These are phyloP conservation scores for Diploptera punctata DNA, from an alignment of 2,888 invertebrate genomes.

Conservation along the genomic window DNA sequence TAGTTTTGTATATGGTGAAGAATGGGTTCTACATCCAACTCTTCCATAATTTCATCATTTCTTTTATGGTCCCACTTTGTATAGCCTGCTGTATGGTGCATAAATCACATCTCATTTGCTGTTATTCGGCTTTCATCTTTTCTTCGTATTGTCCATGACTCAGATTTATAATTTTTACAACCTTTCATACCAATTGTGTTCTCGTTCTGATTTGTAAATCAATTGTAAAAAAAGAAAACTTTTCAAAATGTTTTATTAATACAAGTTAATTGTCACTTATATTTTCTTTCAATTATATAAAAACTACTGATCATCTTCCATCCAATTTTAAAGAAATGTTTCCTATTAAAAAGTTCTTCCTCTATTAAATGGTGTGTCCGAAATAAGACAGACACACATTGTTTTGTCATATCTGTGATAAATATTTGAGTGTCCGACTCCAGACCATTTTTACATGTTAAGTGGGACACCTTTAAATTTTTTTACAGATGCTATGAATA, in stretches of 20 bases:
- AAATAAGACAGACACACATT: neutral
- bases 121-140: too few relatives aligned
- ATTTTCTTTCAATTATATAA: neutral
- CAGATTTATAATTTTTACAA: neutral
- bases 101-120: too few relatives aligned
- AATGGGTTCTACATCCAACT: too few relatives aligned
- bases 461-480: too few relatives aligned
- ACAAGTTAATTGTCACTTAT: too few relatives aligned
- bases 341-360: neutral
- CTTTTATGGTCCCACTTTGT: too few relatives aligned
- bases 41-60: too few relatives aligned
- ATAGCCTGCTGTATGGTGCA: too few relatives aligned
- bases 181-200: neutral
- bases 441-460: neutral
- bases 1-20: too few relatives aligned
- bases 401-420: neutral
- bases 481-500: too few relatives aligned
- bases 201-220: neutral
- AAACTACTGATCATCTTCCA: neutral
- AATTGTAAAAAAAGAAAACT: neutral
- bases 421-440: neutral
- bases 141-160: neutral
- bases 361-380: neutral
- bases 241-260: neutral
- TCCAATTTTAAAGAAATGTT: neutral